A percentile compares a stretch with the other conserved stretches of the same genome.
Evolutionary conservation across 2,113 vertebrate genomes (phyloP).

Genomic region (Bolborhynchus lineola): DNA sequence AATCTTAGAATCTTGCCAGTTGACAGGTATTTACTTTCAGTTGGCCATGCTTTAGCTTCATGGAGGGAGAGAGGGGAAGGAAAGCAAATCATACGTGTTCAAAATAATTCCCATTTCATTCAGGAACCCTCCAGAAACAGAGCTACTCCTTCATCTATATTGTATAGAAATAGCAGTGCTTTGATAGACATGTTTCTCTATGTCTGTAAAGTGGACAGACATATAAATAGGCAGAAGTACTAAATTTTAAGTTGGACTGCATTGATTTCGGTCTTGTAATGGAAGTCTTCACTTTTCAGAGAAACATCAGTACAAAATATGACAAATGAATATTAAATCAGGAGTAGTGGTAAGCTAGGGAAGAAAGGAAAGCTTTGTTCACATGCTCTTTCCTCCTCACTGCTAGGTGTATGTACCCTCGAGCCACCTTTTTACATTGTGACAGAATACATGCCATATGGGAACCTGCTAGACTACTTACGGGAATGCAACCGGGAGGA

Average conservation of each 20-base stretch:
- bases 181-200: background rate
- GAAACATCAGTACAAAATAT: background rate
- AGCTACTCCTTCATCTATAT: background rate
- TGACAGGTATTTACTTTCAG: conserved; percentile 8
- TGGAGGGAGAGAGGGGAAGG: background rate
- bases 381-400: background rate
- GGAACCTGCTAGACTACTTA: conserved; percentile 95
- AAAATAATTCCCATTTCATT: background rate
- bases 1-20: background rate
- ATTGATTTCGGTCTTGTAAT: background rate
- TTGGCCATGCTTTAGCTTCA: background rate
- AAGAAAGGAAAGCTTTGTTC: background rate
- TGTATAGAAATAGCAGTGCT: background rate
- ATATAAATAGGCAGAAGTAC: background rate
- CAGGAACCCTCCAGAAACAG: background rate
- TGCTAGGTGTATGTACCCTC: conserved; percentile 92
- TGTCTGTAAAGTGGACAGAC: background rate
- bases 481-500: conserved; percentile 94
- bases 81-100: background rate
- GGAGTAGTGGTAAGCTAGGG: background rate
- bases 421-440: conserved; percentile 99
- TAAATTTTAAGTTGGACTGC: background rate
- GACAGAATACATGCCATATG: conserved; percentile 97
- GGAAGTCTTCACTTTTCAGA: background rate
- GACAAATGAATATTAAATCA: background rate